Evolutionary conservation across 2,888 invertebrate species (phyloP), one percentile per base, ranked within the genome.

Genomic region (Nesidiocoris tenuis): DNA sequence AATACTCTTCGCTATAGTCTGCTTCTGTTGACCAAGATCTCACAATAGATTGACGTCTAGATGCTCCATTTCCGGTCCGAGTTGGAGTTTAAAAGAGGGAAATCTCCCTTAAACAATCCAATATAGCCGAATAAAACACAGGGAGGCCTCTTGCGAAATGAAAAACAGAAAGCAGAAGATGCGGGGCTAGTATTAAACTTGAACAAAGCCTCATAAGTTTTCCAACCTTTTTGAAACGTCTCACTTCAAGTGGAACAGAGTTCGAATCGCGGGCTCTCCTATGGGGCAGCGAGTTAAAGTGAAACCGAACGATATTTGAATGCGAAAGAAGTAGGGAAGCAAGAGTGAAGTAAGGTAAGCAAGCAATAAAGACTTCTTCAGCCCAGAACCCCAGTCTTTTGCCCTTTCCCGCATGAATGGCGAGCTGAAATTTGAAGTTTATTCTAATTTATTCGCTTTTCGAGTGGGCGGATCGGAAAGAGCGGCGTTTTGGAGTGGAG

Each of bases 381-480:
- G 12, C 39, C 39, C 39, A 3, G 39, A 39, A 3, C 57, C 17
- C 57, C n/a, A n/a, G n/a, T n/a, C n/a, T n/a, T n/a, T n/a, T n/a
- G n/a, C n/a, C 74, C 17, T 57, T 56, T 65, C 74, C 66, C 77
- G 75, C 77, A 78, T 78, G 78, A 78, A 78, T 78, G 78, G 78
- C 77, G 74, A 78, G 77, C 78, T 78, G 78, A 78, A 78, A 78
- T 78, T 78, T 78, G 77, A 78, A 78, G 78, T 78, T 78, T 78
- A 78, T 78, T 78, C 78, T 78, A 78, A 78, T 78, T 78, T 78
- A 78, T 78, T 78, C 78, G 22, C 56, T 54, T 74, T 63, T 19
- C 24, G 24, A 61, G 56, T 19, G 23, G 1, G 67, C 23, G 17
- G 63, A 61, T 19, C 59, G 74, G 74, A 17, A 65, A 56, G 65